phyloP scores from a whole-genome alignment of 2,113 vertebrate species.

The Tachuris rubrigastra region DNA sequence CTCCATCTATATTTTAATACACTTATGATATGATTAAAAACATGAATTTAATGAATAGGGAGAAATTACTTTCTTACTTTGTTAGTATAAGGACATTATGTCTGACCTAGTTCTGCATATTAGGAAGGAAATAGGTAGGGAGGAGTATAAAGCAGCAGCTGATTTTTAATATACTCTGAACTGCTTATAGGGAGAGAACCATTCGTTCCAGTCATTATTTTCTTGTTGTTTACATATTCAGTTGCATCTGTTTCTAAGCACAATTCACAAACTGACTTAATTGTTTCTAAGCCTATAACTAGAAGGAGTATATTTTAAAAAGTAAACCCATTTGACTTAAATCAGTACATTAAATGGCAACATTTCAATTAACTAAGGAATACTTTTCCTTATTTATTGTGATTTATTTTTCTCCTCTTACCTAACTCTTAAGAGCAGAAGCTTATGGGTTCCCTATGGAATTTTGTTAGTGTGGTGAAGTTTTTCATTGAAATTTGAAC shows the following conservation, averaged over 20 bases:
- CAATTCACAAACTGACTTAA: background rate
- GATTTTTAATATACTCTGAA: background rate
- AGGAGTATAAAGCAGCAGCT: background rate
- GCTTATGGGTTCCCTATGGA: background rate
- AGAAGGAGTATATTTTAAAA: background rate
- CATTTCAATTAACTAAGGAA: conserved; percentile 26
- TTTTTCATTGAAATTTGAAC: background rate
- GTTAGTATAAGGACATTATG: background rate
- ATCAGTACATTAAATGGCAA: background rate
- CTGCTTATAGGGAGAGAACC: background rate
- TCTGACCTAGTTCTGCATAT: background rate
- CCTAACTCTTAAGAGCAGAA: background rate
- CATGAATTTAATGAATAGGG: background rate
- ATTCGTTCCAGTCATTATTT: background rate
- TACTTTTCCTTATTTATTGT: background rate
- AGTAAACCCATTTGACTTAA: background rate
- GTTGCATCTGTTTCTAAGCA: background rate
- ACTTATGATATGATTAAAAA: background rate
- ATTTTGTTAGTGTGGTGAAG: background rate
- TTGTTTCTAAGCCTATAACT: background rate
- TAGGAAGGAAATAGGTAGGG: background rate
- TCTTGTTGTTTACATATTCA: background rate
- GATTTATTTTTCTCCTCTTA: background rate
- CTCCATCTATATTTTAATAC: conserved; percentile 10
- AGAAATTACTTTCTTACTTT: background rate